Conservation (phyloP, 2,113 vertebrate genomes). For the Indicator maculatus region DNA sequence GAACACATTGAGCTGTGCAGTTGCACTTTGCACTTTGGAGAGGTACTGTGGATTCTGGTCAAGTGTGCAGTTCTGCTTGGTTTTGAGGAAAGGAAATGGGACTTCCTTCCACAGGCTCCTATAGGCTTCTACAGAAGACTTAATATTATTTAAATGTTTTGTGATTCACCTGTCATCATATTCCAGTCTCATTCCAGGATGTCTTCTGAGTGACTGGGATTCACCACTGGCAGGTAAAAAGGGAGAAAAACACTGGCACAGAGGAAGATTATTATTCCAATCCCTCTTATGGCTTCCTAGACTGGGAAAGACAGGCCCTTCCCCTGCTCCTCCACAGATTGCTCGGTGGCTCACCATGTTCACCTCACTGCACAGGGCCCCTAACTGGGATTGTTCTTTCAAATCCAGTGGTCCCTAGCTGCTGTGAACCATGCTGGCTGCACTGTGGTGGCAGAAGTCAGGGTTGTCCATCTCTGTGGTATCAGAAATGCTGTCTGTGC, state of each 20-base stretch:
- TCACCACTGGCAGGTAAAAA: not conserved
- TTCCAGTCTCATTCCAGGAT: not conserved
- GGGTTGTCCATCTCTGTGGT: not conserved
- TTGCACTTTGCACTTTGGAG: not conserved
- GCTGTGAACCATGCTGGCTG: not conserved
- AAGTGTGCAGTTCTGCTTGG: not conserved
- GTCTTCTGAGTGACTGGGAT: not conserved
- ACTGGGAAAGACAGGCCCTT: not conserved
- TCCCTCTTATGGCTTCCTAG: not conserved
- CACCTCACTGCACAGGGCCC: not conserved
- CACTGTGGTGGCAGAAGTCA: not conserved
- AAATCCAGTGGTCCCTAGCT: not conserved
- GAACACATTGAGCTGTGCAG: not conserved
- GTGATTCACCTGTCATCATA: not conserved
- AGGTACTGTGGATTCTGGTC: not conserved
- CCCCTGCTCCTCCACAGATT: not conserved
- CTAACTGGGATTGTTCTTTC: not conserved
- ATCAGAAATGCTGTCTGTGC: not conserved
- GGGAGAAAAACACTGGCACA: accelerated
- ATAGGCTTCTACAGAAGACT: not conserved
- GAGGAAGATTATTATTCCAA: not conserved
- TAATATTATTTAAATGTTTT: not conserved
- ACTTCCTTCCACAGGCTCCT: not conserved
- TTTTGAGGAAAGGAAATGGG: not conserved
- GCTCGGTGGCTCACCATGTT: not conserved